Base-by-base conservation (phyloP, 2,888 invertebrate genomes). In the Sminthurinus aureus region DNA sequence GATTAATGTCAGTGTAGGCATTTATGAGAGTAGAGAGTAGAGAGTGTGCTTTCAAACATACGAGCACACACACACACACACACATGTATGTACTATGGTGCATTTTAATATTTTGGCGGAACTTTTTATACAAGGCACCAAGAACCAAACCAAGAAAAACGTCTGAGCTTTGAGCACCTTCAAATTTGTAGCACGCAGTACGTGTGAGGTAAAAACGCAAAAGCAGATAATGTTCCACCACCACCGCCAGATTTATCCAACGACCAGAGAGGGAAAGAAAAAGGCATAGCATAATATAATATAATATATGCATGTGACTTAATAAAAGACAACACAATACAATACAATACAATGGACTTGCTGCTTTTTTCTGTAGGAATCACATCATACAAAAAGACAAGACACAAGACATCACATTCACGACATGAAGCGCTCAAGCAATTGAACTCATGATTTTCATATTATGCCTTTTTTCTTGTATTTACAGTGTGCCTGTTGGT, bases 1-100 rank as follows among this genome's bases (percentile, higher is more conserved):
- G 78, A 78, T 78, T 78, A 78, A 78, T 78, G 78, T 52, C 78
- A 22, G 26, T 58, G 58, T 18, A 58, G 13, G 2, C 58, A 58
- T 58, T 58, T 58, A 13, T 52, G 8, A 13, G 13, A 52, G n/a
- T n/a, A 38, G 38, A 38, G 38, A 38, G 38, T 38, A 38, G 38
- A 38, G 38, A 38, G 38, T 38, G 6, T 6, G 38, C 38, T 38
- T 38, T 38, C 38, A 38, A 38, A 38, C 6, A 58, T 58, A 58
- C 9, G 4, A 6, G 9, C 58, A 58, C 18, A 58, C 18, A 18
- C 58, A 58, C 15, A 18, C 4, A 58, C 9, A 13, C 18, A 2
- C 9, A 58, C 18, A 58, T 58, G 9, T 13, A 58, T 58, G n/a
- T n/a, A n/a, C n/a, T n/a, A n/a, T n/a, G n/a, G n/a, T n/a, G n/a